phyloP scores from a whole-genome alignment of 2,797 vertebrate genomes.

The Platyrinchus mystaceus region DNA sequence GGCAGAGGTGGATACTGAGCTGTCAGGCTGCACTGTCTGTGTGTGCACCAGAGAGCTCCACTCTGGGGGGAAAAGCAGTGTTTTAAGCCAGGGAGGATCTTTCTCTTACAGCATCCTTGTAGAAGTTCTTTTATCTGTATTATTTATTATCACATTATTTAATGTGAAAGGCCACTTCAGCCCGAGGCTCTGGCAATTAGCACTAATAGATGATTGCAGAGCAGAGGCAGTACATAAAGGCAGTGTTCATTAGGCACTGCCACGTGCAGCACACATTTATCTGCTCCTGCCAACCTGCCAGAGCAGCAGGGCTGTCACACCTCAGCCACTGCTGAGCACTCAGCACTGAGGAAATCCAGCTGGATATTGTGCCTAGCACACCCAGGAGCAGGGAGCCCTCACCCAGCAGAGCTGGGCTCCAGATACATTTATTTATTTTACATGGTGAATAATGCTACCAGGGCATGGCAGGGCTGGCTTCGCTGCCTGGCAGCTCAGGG shows the following conservation, averaged over 20 bases:
- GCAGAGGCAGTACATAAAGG: not conserved
- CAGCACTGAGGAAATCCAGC: not conserved
- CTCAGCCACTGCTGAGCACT: not conserved
- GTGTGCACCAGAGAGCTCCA: not conserved
- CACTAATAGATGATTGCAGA: not conserved
- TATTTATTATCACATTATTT: not conserved
- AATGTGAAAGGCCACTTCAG: not conserved
- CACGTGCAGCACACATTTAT: not conserved
- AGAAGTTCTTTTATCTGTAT: not conserved
- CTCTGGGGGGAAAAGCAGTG: not conserved
- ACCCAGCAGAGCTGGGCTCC: not conserved
- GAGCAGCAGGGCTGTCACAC: not conserved
- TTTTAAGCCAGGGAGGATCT: not conserved
- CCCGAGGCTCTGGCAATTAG: constrained; percentile 7
- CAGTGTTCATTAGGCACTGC: not conserved
- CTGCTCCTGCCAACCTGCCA: not conserved
- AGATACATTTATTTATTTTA: not conserved
- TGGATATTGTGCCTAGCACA: not conserved
- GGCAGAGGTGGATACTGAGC: not conserved
- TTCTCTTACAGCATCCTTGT: not conserved
- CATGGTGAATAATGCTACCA: not conserved
- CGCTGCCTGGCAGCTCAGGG: not conserved
- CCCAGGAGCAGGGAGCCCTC: not conserved
- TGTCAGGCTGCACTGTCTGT: not conserved
- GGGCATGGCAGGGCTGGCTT: not conserved